A percentile compares a stretch with the other conserved stretches of the same genome.
Evolutionary conservation across 1,140 invertebrate genomes (phyloP).

Genomic region (Pteromalus puparum): DNA sequence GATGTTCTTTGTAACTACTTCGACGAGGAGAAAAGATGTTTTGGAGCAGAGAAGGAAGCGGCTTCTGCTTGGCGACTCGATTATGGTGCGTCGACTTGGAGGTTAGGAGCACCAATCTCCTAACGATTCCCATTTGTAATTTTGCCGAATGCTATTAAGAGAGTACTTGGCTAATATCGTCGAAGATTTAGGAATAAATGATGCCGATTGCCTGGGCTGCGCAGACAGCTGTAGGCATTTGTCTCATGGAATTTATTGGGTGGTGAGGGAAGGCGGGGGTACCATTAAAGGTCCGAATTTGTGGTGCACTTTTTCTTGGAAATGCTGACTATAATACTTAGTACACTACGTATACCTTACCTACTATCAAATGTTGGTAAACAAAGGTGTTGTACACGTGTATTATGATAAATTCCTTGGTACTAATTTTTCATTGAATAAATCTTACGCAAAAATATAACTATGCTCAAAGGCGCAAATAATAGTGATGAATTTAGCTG

Average conservation of each 20-base stretch:
- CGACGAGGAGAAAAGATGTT: not conserved
- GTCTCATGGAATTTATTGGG: not conserved
- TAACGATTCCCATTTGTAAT: not conserved
- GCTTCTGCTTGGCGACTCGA: not conserved
- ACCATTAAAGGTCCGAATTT: not conserved
- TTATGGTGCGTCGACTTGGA: not conserved
- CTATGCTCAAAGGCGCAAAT: no score
- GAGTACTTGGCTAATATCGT: not conserved
- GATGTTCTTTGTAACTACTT: not conserved
- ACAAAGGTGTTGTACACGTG: no score
- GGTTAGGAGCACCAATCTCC: not conserved
- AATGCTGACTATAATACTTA: not conserved
- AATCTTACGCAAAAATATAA: no score
- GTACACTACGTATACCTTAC: no score
- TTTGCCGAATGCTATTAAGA: not conserved
- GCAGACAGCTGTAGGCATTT: no score
- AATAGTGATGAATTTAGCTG: no score
- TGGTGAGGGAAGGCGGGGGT: no score
- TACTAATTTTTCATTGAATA: no score
- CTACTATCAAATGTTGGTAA: no score
- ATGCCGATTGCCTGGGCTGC: no score
- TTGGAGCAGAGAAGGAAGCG: not conserved
- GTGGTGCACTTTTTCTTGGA: not conserved
- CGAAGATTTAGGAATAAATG: not conserved
- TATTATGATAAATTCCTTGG: no score